These are phyloP conservation scores for Phrynosoma platyrhinos DNA, from an alignment of 2,113 vertebrate species.

Conservation along the genomic window DNA sequence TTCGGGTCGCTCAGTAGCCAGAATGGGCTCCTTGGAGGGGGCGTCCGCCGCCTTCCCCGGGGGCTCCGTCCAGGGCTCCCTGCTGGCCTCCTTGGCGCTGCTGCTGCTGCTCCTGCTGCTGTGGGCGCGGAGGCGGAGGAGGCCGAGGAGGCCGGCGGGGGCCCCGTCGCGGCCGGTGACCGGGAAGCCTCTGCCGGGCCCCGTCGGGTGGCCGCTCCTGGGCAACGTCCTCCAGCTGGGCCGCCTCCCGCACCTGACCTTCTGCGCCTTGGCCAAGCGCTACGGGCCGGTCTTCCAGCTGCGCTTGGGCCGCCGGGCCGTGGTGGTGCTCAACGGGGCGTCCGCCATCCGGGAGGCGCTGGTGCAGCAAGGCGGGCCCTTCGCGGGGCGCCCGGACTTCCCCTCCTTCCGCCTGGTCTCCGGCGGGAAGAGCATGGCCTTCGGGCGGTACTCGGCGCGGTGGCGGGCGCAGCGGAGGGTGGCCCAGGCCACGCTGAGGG, in stretches of 20 bases:
- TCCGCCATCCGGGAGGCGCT: conserved; percentile 82
- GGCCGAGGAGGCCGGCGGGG: conserved; percentile 21
- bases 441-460: conserved; percentile 80
- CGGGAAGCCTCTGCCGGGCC: conserved; percentile 75
- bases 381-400: conserved; percentile 88
- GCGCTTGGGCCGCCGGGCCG: conserved; percentile 79
- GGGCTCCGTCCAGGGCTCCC: conserved; percentile 62
- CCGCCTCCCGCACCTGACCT: conserved; percentile 84
- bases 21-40: no score
- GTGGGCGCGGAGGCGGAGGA: conserved; percentile 70
- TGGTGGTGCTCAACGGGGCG: conserved; percentile 87
- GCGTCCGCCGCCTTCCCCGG: background rate
- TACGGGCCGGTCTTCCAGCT: conserved; percentile 87
- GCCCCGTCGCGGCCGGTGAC: background rate
- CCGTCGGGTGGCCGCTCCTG: conserved; percentile 84
- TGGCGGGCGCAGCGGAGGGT: conserved; percentile 84
- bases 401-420: conserved; percentile 84
- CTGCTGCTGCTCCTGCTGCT: conserved; percentile 58
- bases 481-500: conserved; percentile 82
- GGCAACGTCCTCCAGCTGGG: conserved; percentile 88
- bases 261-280: conserved; percentile 75
- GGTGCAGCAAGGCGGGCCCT: conserved; percentile 78
- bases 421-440: conserved; percentile 84
- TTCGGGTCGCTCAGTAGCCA: no score
- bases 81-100: conserved; percentile 75